Percentiles rank a stretch among this genome's conserved stretches.
Evolutionary conservation across 2,797 vertebrate genomes (phyloP).

Genomic region (Erpetoichthys calabaricus): DNA sequence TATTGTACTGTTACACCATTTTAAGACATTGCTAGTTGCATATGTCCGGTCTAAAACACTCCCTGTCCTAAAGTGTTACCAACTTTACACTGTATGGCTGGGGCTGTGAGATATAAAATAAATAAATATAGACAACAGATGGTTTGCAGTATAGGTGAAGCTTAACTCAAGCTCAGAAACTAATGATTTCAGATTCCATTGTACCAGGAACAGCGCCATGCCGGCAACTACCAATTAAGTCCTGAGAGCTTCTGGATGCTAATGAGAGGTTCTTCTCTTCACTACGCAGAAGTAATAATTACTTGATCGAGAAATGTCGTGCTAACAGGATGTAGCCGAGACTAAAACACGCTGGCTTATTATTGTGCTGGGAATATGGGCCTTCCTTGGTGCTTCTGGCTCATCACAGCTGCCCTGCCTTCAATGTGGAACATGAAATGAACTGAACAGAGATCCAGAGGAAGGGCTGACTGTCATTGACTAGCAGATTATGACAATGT

Average conservation of each 20-base stretch:
- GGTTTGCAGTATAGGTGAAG: neutral
- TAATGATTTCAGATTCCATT: constrained; percentile 22
- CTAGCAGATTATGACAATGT: no score
- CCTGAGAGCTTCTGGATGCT: constrained; percentile 15
- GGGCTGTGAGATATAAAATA: neutral
- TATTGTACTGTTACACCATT: no score
- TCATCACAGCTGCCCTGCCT: no score
- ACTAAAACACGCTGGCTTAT: constrained; percentile 15
- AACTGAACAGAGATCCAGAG: no score
- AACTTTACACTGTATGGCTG: no score
- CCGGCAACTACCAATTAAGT: constrained; percentile 20
- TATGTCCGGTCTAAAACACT: no score
- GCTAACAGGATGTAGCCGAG: constrained; percentile 18
- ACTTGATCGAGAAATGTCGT: constrained; percentile 14
- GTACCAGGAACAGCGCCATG: constrained; percentile 9
- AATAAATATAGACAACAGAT: neutral
- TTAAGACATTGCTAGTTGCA: no score
- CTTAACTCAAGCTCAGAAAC: constrained; percentile 17
- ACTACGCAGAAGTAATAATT: constrained; percentile 16
- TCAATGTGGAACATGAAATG: no score
- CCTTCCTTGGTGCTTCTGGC: neutral
- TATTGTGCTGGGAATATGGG: neutral
- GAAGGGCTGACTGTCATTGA: no score
- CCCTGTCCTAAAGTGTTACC: no score
- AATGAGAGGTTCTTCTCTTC: constrained; percentile 18